Evolutionary conservation across 2,113 vertebrate genomes (phyloP).

Genomic region (Ondatra zibethicus): DNA sequence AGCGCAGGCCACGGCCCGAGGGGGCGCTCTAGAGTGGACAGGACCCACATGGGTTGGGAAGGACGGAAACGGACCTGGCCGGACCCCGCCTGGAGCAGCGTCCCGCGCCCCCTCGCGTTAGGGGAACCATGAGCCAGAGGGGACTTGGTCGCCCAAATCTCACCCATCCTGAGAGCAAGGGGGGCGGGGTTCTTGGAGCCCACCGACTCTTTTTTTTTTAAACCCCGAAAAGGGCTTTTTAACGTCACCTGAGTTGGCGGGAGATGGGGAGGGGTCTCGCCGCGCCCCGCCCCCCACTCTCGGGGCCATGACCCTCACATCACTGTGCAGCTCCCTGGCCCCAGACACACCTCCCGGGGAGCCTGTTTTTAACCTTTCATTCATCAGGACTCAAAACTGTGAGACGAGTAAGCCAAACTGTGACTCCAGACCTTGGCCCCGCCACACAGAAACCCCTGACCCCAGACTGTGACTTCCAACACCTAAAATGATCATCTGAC

Average conservation of each 20-base stretch:
- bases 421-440: slow-evolving; percentile 78
- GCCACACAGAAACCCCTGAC: slow-evolving; percentile 78
- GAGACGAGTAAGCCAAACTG: slow-evolving; percentile 81
- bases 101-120: background rate
- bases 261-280: slow-evolving; percentile 64
- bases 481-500: slow-evolving; percentile 75
- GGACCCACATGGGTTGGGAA: slow-evolving; percentile 46
- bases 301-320: slow-evolving; percentile 74
- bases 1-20: slow-evolving; percentile 77
- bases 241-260: slow-evolving; percentile 77
- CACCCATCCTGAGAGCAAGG: slow-evolving; percentile 20
- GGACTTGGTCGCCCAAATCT: slow-evolving; percentile 43
- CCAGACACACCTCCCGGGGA: slow-evolving; percentile 76
- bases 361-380: slow-evolving; percentile 82
- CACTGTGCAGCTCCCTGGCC: slow-evolving; percentile 82
- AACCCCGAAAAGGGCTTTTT: slow-evolving; percentile 84
- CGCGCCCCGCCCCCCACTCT: slow-evolving; percentile 62
- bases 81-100: slow-evolving; percentile 61
- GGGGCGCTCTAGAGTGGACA: slow-evolving; percentile 33
- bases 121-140: slow-evolving; percentile 17
- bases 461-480: slow-evolving; percentile 82
- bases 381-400: slow-evolving; percentile 82
- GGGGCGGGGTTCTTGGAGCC: slow-evolving; percentile 48
- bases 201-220: slow-evolving; percentile 69
- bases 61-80: background rate